Conservation (phyloP, 1,140 invertebrate genomes). For the Diabrotica virgifera region DNA sequence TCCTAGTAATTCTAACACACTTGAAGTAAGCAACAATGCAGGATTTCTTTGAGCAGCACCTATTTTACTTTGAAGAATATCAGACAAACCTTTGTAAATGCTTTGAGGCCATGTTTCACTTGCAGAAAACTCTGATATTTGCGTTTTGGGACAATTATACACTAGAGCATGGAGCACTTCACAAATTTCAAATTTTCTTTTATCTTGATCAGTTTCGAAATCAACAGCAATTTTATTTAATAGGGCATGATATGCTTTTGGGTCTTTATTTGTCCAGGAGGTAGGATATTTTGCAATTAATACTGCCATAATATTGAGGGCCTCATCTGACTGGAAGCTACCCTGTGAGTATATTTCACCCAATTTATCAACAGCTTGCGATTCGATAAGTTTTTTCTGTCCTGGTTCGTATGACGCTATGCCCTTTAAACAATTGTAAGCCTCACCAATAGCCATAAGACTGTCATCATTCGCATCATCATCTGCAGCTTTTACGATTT, state of each 20-base stretch:
- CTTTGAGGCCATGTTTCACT: slow-evolving; percentile 76
- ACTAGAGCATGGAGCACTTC: slow-evolving; percentile 71
- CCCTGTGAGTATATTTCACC: slow-evolving; percentile 80
- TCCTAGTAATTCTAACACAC: slow-evolving; percentile 77
- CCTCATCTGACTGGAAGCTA: slow-evolving; percentile 83
- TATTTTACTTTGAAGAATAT: slow-evolving; percentile 83
- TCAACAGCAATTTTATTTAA: slow-evolving; percentile 80
- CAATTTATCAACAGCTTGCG: slow-evolving; percentile 75
- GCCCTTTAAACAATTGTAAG: slow-evolving; percentile 78
- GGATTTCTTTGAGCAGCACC: slow-evolving; percentile 83
- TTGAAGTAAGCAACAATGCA: slow-evolving; percentile 76
- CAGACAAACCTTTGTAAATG: slow-evolving; percentile 72
- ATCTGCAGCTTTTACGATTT: slow-evolving; percentile 76
- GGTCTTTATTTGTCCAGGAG: slow-evolving; percentile 70
- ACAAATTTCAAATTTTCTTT: slow-evolving; percentile 84
- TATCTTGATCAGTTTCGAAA: slow-evolving; percentile 82
- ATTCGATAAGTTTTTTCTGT: slow-evolving; percentile 69
- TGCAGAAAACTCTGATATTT: slow-evolving; percentile 57
- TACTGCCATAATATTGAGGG: slow-evolving; percentile 72
- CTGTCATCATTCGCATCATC: slow-evolving; percentile 80
- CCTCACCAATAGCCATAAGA: slow-evolving; percentile 83
- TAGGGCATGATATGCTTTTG: slow-evolving; percentile 75
- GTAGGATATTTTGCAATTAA: slow-evolving; percentile 67
- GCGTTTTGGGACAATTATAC: slow-evolving; percentile 65
- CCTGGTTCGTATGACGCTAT: slow-evolving; percentile 72